Evolutionary conservation across 2,113 vertebrate species (phyloP), one percentile per base, ranked within the genome.

Genomic region (Balaeniceps rex): DNA sequence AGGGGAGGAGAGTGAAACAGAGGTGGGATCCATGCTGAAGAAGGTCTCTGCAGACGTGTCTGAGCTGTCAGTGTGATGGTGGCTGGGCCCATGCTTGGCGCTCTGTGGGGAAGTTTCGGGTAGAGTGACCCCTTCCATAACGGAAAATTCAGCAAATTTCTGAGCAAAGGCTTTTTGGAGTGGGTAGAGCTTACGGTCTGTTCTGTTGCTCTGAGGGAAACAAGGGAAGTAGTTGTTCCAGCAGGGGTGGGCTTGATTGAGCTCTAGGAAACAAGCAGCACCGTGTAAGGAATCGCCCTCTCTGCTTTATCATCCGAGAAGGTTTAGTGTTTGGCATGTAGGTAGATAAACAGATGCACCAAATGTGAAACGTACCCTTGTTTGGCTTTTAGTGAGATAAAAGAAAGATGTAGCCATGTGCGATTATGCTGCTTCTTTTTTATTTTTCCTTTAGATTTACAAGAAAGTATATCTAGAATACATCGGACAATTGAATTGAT

Each of bases 401-500:
- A 85, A 66, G 25, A n/a, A 83, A 71, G 31, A 31, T 70, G n/a
- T 76, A 42, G 33, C 28, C 38, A 7, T 17, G 22, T 70, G 61
- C 54, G 76, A 3, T 61, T 69, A n/a, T 33, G 26, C 72, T 86
- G 11, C 8, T 88, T 58, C 34, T 72, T 71, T 80, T 76, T 68
- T 69, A 24, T 88, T 93, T 36, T 94, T 31, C 64, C 80, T 80
- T 63, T 97, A 99, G 99, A 99, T 98, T 98, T 99, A 70, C 99
- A 99, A 97, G 99, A 99, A 96, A 99, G 99, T 87, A 99, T 99
- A 97, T 98, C 98, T 74, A 99, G 99, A 98, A 99, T 99, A 98
- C 99, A 99, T 97, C 98, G 99, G 96, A 99, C 99, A 92, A 99
- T 99, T 91, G 99, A 99, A 33, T 95, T 99, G 63, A 99, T 99